Conservation (phyloP, 2,797 vertebrate genomes). For the Pipistrellus pipistrellus region DNA sequence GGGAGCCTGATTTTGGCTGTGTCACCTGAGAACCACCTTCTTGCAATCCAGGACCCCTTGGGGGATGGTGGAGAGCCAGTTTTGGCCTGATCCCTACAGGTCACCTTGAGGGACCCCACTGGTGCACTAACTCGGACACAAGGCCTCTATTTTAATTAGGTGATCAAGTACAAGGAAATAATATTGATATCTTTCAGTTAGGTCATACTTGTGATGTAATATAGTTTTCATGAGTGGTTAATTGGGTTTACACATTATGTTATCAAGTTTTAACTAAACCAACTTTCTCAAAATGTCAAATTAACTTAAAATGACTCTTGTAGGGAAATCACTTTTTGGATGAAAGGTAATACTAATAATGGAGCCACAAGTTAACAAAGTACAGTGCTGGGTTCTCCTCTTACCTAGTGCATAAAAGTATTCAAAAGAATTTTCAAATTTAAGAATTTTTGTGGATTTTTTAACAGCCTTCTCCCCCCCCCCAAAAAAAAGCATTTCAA, state of each 20-base stretch:
- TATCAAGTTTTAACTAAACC: conserved; percentile 50
- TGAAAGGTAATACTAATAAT: conserved; percentile 40
- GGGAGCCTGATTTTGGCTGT: no score
- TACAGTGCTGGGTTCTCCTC: neutral
- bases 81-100: no score
- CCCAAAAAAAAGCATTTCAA: neutral
- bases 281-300: conserved; percentile 17
- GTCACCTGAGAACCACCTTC: no score
- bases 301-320: conserved; percentile 15
- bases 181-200: conserved; percentile 28
- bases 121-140: no score
- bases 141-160: neutral
- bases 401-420: neutral
- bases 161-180: neutral
- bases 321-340: neutral
- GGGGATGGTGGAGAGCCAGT: no score
- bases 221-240: conserved; percentile 19
- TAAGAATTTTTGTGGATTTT: neutral
- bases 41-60: no score
- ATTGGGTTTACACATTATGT: conserved; percentile 46
- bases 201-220: conserved; percentile 5
- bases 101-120: no score
- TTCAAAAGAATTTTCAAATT: neutral
- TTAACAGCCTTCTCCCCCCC: neutral
- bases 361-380: conserved; percentile 18